Percentiles rank a stretch among this genome's conserved stretches.
Conservation (phyloP, 2,797 vertebrate genomes). For the Percopsis omiscomaycus region DNA sequence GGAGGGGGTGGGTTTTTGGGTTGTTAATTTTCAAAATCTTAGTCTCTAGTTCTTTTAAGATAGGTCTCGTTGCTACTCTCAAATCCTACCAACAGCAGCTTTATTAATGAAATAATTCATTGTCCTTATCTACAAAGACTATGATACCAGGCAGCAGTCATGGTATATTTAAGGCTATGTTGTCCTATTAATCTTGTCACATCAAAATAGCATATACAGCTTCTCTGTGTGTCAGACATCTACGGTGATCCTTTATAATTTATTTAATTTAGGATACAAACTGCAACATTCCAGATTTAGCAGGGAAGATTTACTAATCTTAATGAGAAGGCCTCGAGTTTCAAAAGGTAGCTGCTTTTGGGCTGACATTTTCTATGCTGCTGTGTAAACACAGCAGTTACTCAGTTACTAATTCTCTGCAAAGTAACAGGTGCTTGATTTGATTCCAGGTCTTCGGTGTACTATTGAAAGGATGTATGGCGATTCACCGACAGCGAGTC, state of each 20-base stretch:
- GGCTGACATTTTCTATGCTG: slow-evolving; percentile 43
- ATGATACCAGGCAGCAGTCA: slow-evolving; percentile 12
- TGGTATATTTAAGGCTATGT: slow-evolving; percentile 34
- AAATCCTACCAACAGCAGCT: too few species aligned
- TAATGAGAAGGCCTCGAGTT: slow-evolving; percentile 30
- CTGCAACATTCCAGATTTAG: background rate
- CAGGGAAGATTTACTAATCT: slow-evolving; percentile 4
- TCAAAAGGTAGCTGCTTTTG: slow-evolving; percentile 27
- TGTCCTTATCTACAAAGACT: slow-evolving; percentile 11
- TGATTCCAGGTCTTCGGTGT: slow-evolving; percentile 52
- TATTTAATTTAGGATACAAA: background rate
- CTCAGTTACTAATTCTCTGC: slow-evolving; percentile 68
- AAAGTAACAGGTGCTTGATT: slow-evolving; percentile 76
- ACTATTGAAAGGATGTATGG: slow-evolving; percentile 44
- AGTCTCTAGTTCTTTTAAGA: too few species aligned
- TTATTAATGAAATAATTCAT: background rate
- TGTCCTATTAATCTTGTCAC: slow-evolving; percentile 14
- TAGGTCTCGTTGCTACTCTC: too few species aligned
- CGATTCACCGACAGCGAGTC: slow-evolving; percentile 48
- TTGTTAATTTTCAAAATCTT: too few species aligned
- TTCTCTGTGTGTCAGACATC: background rate
- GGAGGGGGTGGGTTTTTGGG: too few species aligned
- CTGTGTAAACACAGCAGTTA: slow-evolving; percentile 65
- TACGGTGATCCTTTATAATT: background rate
- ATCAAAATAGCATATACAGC: slow-evolving; percentile 11